Conservation (phyloP, 2,797 vertebrate genomes). For the Halcyon chelicuti region DNA sequence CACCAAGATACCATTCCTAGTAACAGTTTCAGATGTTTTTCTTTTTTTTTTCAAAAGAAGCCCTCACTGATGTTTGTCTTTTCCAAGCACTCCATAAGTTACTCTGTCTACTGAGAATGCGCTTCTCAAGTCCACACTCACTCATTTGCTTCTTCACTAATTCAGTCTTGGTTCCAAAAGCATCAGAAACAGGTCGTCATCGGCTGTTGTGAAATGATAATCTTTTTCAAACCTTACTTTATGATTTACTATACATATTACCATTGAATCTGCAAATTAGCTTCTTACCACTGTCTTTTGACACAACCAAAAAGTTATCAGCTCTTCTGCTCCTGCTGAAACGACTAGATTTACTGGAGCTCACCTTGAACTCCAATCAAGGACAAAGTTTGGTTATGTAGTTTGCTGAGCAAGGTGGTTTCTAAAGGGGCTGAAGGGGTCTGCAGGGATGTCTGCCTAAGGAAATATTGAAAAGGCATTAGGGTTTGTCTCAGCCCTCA, state of each 20-base stretch:
- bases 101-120: not conserved
- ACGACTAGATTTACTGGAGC: not conserved
- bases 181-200: not conserved
- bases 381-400: not conserved
- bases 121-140: not conserved
- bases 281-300: not conserved
- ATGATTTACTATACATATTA: not conserved
- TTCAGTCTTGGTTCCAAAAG: not conserved
- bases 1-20: accelerated
- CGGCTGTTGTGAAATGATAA: not conserved
- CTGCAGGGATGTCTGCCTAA: not conserved
- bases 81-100: not conserved
- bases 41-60: not conserved
- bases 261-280: not conserved
- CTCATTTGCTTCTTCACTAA: not conserved
- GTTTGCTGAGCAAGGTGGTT: not conserved
- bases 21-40: not conserved
- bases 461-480: not conserved
- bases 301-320: not conserved
- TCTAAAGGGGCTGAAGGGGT: not conserved
- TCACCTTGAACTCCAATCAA: accelerated
- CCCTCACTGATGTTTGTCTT: not conserved
- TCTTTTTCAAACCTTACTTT: not conserved
- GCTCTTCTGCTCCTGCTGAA: not conserved
- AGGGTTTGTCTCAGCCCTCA: not conserved